Evolutionary conservation across 2,113 vertebrate genomes (phyloP).

Genomic region (Grus americana): DNA sequence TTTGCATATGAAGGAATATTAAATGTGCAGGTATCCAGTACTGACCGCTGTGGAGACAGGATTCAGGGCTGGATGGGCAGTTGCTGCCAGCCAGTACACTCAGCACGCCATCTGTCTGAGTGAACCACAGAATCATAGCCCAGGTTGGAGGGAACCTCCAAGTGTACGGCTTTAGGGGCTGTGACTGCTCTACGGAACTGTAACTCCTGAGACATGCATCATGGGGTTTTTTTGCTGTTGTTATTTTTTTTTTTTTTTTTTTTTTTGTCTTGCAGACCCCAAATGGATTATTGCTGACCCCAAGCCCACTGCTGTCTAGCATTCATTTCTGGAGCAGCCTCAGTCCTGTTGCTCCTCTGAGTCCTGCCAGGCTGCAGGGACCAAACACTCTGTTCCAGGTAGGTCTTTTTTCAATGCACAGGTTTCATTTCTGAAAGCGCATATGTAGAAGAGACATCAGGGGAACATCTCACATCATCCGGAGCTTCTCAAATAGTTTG

Average conservation of each 20-base stretch:
- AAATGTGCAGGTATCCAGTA: not conserved
- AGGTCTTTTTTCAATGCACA: slow-evolving; percentile 15
- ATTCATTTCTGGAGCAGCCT: slow-evolving; percentile 98
- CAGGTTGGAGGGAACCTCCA: too few species aligned
- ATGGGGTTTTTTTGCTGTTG: not conserved
- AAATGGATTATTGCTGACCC: slow-evolving; percentile 89
- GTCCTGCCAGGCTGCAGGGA: slow-evolving; percentile 93
- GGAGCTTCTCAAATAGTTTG: not conserved
- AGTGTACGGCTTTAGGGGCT: not conserved
- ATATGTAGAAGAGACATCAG: not conserved
- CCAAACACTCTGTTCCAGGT: slow-evolving; percentile 94
- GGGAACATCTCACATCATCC: not conserved
- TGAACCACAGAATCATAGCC: too few species aligned
- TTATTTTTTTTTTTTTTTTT: not conserved
- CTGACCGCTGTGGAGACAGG: not conserved
- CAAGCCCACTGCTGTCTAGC: slow-evolving; percentile 90
- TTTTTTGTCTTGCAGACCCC: slow-evolving; percentile 82
- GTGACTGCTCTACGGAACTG: not conserved
- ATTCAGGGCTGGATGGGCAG: not conserved
- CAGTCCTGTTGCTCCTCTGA: slow-evolving; percentile 91
- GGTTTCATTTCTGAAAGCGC: not conserved
- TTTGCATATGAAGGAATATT: not conserved
- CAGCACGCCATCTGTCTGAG: fast-evolving
- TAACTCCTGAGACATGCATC: not conserved
- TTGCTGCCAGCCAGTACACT: not conserved